phyloP scores from a whole-genome alignment of 2,888 invertebrate species.

The Cabera pusaria region DNA sequence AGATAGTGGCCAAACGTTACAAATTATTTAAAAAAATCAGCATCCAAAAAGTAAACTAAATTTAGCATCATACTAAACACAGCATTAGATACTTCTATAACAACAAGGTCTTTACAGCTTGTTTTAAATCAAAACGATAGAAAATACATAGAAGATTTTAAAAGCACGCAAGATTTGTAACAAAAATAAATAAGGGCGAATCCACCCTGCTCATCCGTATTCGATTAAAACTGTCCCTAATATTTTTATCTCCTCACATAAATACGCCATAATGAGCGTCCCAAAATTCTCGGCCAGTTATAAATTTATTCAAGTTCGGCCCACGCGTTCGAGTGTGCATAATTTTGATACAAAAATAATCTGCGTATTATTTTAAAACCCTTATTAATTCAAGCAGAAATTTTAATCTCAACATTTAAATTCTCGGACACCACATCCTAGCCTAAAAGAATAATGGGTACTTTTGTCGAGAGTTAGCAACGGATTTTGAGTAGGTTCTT shows the following conservation, averaged over 20 bases:
- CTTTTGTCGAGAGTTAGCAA: too few relatives aligned
- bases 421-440: constrained; percentile 21
- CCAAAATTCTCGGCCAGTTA: constrained; percentile 73
- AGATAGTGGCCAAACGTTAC: too few relatives aligned
- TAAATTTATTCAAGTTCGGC: constrained; percentile 76
- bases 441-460: too few relatives aligned
- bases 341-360: constrained; percentile 82
- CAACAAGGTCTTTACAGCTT: too few relatives aligned
- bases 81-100: too few relatives aligned
- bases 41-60: too few relatives aligned
- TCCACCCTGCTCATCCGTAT: constrained; percentile 69
- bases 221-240: constrained; percentile 81
- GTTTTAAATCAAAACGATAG: too few relatives aligned
- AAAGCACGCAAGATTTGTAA: too few relatives aligned
- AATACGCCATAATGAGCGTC: constrained; percentile 78
- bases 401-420: constrained; percentile 39
- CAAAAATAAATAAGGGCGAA: constrained; percentile 31
- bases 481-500: too few relatives aligned
- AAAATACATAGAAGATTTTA: too few relatives aligned
- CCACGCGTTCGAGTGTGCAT: constrained; percentile 75
- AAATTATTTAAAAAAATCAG: too few relatives aligned
- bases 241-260: constrained; percentile 82
- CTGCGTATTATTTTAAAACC: constrained; percentile 65
- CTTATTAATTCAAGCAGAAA: constrained; percentile 60
- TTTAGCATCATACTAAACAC: too few relatives aligned